A percentile compares a stretch with the other conserved stretches of the same genome.
Evolutionary conservation across 2,797 vertebrate genomes (phyloP).

Genomic region (Leuciscus waleckii): DNA sequence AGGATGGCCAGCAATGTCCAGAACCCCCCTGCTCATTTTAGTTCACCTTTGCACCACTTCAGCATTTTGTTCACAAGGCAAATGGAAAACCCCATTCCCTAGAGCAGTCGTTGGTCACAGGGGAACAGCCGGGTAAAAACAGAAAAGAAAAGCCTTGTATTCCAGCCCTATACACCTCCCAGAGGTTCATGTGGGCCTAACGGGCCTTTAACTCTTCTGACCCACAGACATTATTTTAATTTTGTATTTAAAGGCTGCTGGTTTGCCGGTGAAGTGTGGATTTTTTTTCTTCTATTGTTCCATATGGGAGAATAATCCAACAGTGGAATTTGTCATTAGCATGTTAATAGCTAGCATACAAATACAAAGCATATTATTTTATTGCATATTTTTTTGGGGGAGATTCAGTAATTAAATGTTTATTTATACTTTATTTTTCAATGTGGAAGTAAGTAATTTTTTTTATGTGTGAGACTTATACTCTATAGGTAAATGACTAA

Average conservation of each 20-base stretch:
- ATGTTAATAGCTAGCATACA: background rate
- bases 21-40: slow-evolving; percentile 6
- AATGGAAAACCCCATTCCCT: slow-evolving; percentile 16
- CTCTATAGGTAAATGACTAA: background rate
- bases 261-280: background rate
- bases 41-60: background rate
- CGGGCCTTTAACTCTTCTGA: background rate
- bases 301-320: background rate
- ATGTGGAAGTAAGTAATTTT: background rate
- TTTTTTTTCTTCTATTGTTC: background rate
- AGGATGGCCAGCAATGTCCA: background rate
- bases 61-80: background rate
- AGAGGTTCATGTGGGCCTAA: background rate
- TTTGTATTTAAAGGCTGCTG: background rate
- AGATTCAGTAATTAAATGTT: background rate
- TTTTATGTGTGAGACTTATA: background rate
- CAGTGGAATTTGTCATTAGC: background rate
- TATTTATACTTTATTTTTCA: slow-evolving; percentile 5
- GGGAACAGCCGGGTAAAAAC: slow-evolving; percentile 11
- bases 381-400: background rate
- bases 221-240: background rate
- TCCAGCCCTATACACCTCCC: background rate
- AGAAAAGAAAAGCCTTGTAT: background rate
- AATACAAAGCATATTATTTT: background rate
- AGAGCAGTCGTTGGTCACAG: slow-evolving; percentile 10